A percentile compares a stretch with the other conserved stretches of the same genome.
Evolutionary conservation across 2,113 vertebrate genomes (phyloP).

Genomic region (Pachypanchax playfairii): DNA sequence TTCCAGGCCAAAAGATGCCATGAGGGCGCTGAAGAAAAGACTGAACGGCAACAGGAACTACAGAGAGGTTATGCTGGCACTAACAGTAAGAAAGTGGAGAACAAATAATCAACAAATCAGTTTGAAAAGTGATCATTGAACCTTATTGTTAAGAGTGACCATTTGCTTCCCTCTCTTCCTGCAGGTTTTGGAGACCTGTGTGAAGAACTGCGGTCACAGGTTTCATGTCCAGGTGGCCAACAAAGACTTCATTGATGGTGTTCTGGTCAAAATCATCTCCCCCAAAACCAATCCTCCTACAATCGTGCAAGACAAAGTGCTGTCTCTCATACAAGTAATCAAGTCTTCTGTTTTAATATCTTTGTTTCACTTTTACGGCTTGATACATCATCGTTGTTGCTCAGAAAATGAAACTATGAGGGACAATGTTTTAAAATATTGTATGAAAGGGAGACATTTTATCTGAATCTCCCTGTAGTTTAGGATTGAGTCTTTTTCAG

Average conservation of each 20-base stretch:
- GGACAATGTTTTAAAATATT: background rate
- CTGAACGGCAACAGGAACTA: conserved; percentile 95
- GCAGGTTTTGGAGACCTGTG: conserved; percentile 96
- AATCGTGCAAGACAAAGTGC: conserved; percentile 97
- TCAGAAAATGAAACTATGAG: no score
- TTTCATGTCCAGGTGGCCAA: conserved; percentile 94
- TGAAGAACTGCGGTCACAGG: conserved; percentile 98
- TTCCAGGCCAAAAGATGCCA: conserved; percentile 94
- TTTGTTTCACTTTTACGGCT: background rate
- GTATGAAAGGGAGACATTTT: no score
- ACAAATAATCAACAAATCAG: background rate
- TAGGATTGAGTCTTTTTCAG: no score
- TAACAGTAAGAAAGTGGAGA: conserved; percentile 85
- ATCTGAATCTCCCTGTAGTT: no score
- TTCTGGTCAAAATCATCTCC: conserved; percentile 95
- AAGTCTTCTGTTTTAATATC: background rate
- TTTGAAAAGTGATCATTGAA: background rate
- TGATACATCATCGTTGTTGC: no score
- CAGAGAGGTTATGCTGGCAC: conserved; percentile 95
- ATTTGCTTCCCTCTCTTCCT: background rate
- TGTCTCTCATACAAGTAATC: conserved; percentile 92
- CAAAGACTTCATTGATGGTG: conserved; percentile 94
- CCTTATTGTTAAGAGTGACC: background rate
- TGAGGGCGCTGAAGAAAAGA: conserved; percentile 94
- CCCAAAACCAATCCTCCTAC: conserved; percentile 94